Evolutionary conservation across 2,888 invertebrate genomes (phyloP), one percentile per base, ranked within the genome.

Genomic region (Sthenelais limicola): DNA sequence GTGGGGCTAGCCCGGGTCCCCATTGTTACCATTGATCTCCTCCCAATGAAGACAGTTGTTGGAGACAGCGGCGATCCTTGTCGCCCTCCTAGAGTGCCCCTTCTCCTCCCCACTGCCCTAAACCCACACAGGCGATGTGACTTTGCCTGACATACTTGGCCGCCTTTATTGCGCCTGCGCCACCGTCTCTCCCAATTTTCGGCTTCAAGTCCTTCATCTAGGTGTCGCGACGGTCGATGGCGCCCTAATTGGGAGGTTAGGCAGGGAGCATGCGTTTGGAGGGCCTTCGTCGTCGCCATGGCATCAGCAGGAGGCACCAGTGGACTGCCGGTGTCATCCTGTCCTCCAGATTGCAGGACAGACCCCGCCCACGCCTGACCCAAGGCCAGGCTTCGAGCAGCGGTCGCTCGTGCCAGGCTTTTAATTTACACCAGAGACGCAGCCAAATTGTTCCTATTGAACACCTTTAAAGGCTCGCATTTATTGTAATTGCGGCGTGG

Each of bases 381-480:
- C 38, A 21, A 24, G 38, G 38, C 15, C 38, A n/a, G 21, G 38
- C 21, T n/a, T 21, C 62, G 38, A 62, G 24, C 21, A 24, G 5
- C 54, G 7, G 24, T 24, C 12, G 33, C 58, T 32, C 18, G 38
- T 62, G 35, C 62, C 62, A 15, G 62, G 24, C 62, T 38, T 62
- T 62, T 62, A 35, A 62, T 62, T 62, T 62, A 28, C 62, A 62
- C 38, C 56, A 15, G 38, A 24, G 62, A 35, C 9, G 52, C 62
- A 24, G 62, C 38, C 62, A 62, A 62, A 62, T 35, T 62, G 38
- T 62, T 35, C 62, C 62, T 62, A 38, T 62, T 62, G 35, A 62
- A 62, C 62, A 62, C 62, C 62, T 35, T 62, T 62, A 62, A 38
- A 38, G 62, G 43, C 62, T 35, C 38, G 38, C 62, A 62, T 62